A percentile compares a stretch with the other conserved stretches of the same genome.
Evolutionary conservation across 2,113 vertebrate genomes (phyloP).

Genomic region (Glaucomys volans): DNA sequence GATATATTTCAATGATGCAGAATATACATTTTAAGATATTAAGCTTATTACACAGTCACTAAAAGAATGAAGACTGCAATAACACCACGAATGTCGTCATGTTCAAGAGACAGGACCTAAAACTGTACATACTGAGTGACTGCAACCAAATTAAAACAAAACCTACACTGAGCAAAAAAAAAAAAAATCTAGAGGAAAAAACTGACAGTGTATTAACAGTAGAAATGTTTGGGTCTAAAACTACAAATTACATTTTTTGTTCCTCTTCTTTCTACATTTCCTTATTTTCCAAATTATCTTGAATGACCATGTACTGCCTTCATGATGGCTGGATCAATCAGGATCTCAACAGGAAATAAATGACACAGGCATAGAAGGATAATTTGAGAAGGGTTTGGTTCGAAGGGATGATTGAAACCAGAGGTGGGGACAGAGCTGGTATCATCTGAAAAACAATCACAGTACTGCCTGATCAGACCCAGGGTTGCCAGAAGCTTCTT

Average conservation of each 20-base stretch:
- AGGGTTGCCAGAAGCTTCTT: not conserved
- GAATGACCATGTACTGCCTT: not conserved
- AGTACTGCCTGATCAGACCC: no score
- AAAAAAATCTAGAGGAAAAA: not conserved
- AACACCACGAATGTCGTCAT: not conserved
- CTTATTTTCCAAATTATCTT: conserved; percentile 42
- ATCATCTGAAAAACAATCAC: not conserved
- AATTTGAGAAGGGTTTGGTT: not conserved
- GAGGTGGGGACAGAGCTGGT: not conserved
- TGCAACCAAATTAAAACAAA: not conserved
- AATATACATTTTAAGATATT: not conserved
- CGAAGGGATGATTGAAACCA: not conserved
- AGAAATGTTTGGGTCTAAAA: not conserved
- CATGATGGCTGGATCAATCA: not conserved
- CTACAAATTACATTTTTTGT: not conserved
- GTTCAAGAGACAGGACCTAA: not conserved
- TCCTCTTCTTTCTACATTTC: not conserved
- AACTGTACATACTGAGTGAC: not conserved
- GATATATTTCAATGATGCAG: not conserved
- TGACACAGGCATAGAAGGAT: not conserved
- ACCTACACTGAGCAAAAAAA: not conserved
- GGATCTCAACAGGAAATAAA: not conserved
- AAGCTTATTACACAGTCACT: not conserved
- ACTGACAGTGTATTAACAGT: not conserved
- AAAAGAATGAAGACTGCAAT: not conserved